phyloP scores from a whole-genome alignment of 2,888 invertebrate species.

The Alviniconcha strummeri region DNA sequence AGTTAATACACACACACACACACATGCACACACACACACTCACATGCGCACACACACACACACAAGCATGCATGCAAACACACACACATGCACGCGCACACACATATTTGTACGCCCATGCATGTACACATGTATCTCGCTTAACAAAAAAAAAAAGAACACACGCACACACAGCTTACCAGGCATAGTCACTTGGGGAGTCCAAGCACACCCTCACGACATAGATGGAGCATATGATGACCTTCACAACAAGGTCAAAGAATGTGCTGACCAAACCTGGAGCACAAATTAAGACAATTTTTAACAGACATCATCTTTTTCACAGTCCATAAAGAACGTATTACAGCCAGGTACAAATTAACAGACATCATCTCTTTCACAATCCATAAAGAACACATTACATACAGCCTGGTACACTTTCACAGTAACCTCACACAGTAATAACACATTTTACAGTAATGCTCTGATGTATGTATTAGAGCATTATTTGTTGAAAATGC shows the following conservation, averaged over 20 bases:
- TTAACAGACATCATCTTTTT: too few relatives aligned
- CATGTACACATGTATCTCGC: background rate
- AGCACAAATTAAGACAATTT: background rate
- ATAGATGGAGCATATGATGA: conserved; percentile 95
- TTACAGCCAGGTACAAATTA: too few relatives aligned
- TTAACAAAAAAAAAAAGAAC: background rate
- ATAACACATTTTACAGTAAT: too few relatives aligned
- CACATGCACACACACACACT: background rate
- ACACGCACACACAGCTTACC: conserved; percentile 43
- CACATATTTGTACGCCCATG: background rate
- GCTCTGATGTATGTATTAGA: too few relatives aligned
- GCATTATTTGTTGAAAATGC: too few relatives aligned
- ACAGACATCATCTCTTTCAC: too few relatives aligned
- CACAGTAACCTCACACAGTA: too few relatives aligned
- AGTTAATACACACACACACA: background rate
- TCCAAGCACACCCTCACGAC: conserved; percentile 93
- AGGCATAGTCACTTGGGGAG: conserved; percentile 78
- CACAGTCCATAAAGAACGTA: too few relatives aligned
- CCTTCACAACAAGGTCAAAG: conserved; percentile 96
- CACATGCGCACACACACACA: conserved; percentile 3
- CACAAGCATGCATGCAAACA: background rate
- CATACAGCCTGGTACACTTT: too few relatives aligned
- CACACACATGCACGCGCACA: background rate
- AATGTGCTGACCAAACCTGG: conserved; percentile 97
- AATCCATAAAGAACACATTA: too few relatives aligned